Conservation (phyloP, 2,888 invertebrate genomes). For the Lamproptera curius region DNA sequence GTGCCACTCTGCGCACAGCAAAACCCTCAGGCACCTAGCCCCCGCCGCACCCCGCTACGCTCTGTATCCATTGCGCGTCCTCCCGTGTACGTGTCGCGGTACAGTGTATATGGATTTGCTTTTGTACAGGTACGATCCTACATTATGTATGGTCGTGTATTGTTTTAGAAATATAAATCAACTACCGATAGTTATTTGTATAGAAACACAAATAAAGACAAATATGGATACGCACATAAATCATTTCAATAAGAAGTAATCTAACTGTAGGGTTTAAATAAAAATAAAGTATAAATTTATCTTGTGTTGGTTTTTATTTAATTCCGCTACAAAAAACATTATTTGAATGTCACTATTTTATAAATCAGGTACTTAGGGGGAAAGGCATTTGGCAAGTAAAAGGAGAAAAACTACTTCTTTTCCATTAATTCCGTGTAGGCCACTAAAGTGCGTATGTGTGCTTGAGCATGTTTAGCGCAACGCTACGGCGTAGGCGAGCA, state of each 20-base stretch:
- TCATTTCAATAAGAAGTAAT: too few species aligned
- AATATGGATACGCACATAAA: too few species aligned
- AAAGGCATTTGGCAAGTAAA: background rate
- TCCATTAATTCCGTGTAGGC: background rate
- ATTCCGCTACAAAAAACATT: background rate
- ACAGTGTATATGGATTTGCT: background rate
- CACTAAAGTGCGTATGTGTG: constrained; percentile 3
- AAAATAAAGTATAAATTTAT: background rate
- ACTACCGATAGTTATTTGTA: too few species aligned
- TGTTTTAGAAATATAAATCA: too few species aligned
- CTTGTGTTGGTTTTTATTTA: background rate
- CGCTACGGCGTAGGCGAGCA: constrained; percentile 9
- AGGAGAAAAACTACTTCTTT: background rate
- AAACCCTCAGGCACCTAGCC: constrained; percentile 5
- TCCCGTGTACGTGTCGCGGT: background rate
- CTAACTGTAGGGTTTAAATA: background rate
- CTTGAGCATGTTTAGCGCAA: background rate
- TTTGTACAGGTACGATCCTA: too few species aligned
- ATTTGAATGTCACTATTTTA: background rate
- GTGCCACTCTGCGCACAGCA: constrained; percentile 17
- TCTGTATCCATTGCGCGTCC: background rate
- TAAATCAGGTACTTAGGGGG: background rate
- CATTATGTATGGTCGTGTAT: background rate
- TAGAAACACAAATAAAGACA: too few species aligned
- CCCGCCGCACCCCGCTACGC: background rate